A percentile compares a stretch with the other conserved stretches of the same genome.
phyloP scores from a whole-genome alignment of 2,797 vertebrate genomes.

The Myiotriccus ornatus region DNA sequence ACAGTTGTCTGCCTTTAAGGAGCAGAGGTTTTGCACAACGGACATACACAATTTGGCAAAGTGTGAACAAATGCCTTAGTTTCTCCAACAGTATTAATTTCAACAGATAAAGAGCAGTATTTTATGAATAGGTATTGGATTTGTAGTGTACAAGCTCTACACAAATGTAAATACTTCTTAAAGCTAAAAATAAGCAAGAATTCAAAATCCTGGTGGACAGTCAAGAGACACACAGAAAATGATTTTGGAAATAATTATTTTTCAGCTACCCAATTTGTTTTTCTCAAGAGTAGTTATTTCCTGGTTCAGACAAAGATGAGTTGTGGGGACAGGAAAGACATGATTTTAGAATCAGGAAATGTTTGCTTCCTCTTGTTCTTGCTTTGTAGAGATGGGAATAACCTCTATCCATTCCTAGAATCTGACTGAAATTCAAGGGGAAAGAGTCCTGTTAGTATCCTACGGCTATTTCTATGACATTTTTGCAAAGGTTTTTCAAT shows the following conservation, averaged over 20 bases:
- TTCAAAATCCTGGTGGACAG: neutral
- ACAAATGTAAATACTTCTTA: neutral
- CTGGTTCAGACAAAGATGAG: neutral
- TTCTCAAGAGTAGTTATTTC: neutral
- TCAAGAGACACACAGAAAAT: neutral
- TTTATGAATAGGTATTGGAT: neutral
- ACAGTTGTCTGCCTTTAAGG: neutral
- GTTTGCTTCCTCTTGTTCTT: constrained; percentile 35
- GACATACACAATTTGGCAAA: neutral
- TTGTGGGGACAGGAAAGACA: neutral
- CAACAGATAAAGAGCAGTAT: neutral
- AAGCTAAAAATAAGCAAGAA: neutral
- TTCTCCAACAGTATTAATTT: neutral
- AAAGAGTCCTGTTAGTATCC: neutral
- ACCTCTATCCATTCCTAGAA: neutral
- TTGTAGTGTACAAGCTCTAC: neutral
- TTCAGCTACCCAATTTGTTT: neutral
- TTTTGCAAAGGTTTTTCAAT: neutral
- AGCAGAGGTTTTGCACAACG: neutral
- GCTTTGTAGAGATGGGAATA: neutral
- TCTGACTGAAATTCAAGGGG: neutral
- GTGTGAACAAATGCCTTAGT: neutral
- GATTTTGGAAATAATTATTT: neutral
- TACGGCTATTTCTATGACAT: neutral
- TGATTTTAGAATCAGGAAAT: constrained; percentile 50